These are phyloP conservation scores for Rhopalosiphum nymphaeae DNA, from an alignment of 2,888 invertebrate genomes.

Conservation along the genomic window DNA sequence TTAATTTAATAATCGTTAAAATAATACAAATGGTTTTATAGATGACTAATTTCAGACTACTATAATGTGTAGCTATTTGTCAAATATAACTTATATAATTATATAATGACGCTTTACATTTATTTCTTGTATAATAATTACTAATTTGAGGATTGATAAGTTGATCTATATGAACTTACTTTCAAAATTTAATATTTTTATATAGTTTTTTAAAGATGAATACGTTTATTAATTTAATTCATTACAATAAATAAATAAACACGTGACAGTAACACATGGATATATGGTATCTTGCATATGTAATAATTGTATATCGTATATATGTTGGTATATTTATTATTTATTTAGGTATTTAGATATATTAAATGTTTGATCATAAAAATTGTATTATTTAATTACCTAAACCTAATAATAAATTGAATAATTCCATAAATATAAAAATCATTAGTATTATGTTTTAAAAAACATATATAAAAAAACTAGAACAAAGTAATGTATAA, in stretches of 20 bases:
- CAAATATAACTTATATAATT: not conserved
- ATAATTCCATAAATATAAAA: not conserved
- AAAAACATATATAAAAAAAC: not conserved
- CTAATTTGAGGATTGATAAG: not conserved
- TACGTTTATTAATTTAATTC: not conserved
- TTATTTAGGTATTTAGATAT: not conserved
- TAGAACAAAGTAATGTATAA: not conserved
- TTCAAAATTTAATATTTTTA: not conserved
- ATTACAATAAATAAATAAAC: not conserved
- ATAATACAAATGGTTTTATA: not conserved
- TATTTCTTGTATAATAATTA: constrained; percentile 1
- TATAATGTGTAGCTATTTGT: not conserved
- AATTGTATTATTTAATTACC: not conserved
- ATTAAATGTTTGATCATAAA: not conserved
- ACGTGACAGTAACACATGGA: not conserved
- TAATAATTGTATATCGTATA: not conserved
- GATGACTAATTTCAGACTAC: not conserved
- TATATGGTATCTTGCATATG: too few relatives aligned
- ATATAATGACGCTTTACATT: not conserved
- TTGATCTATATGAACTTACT: not conserved
- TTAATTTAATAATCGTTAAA: constrained; percentile 5
- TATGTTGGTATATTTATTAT: not conserved
- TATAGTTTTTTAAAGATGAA: not conserved
- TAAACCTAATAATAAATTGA: not conserved
- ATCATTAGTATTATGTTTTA: not conserved